Conservation (phyloP, 1,140 invertebrate species). For the Epicauta chinensis region DNA sequence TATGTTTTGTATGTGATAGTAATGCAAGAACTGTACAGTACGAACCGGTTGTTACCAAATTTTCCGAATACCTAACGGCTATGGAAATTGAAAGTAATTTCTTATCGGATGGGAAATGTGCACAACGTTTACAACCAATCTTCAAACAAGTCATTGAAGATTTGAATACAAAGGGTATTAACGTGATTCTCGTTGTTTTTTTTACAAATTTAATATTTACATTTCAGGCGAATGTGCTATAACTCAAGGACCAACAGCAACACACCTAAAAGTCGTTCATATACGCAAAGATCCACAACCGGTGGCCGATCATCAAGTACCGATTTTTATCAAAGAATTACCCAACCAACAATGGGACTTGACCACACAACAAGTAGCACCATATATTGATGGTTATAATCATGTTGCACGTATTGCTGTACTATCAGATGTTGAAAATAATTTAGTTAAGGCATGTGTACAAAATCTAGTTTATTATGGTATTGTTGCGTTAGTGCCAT, state of each 20-base stretch:
- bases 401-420: slow-evolving; percentile 78
- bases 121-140: slow-evolving; percentile 60
- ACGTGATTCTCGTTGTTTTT: neutral
- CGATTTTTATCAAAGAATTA: slow-evolving; percentile 64
- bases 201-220: neutral
- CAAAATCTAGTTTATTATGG: slow-evolving; percentile 83
- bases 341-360: slow-evolving; percentile 75
- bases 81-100: slow-evolving; percentile 78
- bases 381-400: slow-evolving; percentile 88
- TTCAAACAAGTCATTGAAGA: slow-evolving; percentile 70
- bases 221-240: slow-evolving; percentile 39
- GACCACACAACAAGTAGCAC: slow-evolving; percentile 82
- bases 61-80: slow-evolving; percentile 83
- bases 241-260: slow-evolving; percentile 69
- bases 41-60: slow-evolving; percentile 87
- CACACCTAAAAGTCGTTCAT: slow-evolving; percentile 72
- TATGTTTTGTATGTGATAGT: slow-evolving; percentile 91
- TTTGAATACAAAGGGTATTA: slow-evolving; percentile 69
- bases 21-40: slow-evolving; percentile 85
- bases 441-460: slow-evolving; percentile 88
- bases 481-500: slow-evolving; percentile 73
- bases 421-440: slow-evolving; percentile 86
- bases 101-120: slow-evolving; percentile 60
- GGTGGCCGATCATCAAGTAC: slow-evolving; percentile 87
- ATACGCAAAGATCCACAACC: slow-evolving; percentile 71